These are phyloP conservation scores for Pempheris klunzingeri DNA, from an alignment of 2,797 vertebrate genomes.

Conservation along the genomic window DNA sequence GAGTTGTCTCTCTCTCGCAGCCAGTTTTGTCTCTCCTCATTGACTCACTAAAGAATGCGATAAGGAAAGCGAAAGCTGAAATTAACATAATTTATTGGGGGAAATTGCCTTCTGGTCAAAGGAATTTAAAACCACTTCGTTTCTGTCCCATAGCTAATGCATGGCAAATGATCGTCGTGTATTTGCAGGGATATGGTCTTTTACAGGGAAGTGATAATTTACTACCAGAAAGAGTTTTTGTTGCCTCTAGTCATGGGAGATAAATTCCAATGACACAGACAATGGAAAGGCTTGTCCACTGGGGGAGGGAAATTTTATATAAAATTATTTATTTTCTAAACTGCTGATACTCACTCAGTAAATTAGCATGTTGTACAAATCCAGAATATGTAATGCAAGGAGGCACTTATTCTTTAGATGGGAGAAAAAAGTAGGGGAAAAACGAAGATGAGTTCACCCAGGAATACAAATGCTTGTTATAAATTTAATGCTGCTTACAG, in stretches of 20 bases:
- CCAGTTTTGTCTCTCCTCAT: constrained; percentile 73
- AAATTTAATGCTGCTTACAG: constrained; percentile 53
- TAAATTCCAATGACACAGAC: constrained; percentile 78
- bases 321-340: constrained; percentile 72
- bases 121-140: constrained; percentile 77
- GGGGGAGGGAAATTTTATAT: constrained; percentile 58
- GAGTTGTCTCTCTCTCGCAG: constrained; percentile 69
- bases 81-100: constrained; percentile 84
- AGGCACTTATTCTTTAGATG: constrained; percentile 60
- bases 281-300: constrained; percentile 58
- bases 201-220: constrained; percentile 75
- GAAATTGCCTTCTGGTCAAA: constrained; percentile 82
- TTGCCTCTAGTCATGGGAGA: constrained; percentile 67
- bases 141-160: constrained; percentile 79
- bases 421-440: constrained; percentile 28
- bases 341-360: constrained; percentile 55
- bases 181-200: constrained; percentile 72
- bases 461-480: constrained; percentile 57
- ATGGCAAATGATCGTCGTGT: constrained; percentile 74
- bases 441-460: constrained; percentile 63
- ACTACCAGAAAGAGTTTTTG: constrained; percentile 61
- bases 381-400: constrained; percentile 60
- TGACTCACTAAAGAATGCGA: constrained; percentile 75
- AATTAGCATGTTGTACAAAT: constrained; percentile 75
- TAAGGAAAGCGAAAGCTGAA: constrained; percentile 68